A percentile compares a stretch with the other conserved stretches of the same genome.
phyloP scores from a whole-genome alignment of 2,113 vertebrate species.

The Aptenodytes patagonicus region DNA sequence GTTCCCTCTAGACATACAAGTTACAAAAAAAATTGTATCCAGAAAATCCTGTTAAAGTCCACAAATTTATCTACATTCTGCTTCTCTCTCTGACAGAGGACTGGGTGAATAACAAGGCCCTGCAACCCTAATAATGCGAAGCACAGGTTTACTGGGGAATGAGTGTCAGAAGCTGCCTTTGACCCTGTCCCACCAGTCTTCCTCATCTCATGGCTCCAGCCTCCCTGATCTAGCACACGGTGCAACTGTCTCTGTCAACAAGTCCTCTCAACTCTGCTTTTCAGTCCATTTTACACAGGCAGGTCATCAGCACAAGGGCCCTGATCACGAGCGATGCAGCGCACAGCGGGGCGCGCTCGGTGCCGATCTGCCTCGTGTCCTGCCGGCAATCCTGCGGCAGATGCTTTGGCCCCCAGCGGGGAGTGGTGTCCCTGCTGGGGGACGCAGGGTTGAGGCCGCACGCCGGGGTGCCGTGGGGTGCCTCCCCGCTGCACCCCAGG shows the following conservation, averaged over 20 bases:
- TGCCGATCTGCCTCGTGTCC: neutral
- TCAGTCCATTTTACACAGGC: neutral
- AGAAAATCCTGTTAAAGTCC: neutral
- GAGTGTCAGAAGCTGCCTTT: neutral
- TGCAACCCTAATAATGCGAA: neutral
- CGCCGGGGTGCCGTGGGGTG: accelerated
- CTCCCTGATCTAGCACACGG: neutral
- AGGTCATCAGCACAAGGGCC: neutral
- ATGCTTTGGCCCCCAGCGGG: neutral
- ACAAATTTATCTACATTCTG: neutral
- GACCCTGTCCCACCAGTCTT: neutral
- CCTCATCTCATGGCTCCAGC: neutral
- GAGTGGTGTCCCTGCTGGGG: neutral
- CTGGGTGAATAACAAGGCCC: neutral
- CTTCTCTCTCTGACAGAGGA: neutral
- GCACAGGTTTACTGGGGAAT: neutral
- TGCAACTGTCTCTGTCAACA: neutral
- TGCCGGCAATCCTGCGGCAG: accelerated
- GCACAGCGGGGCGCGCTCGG: accelerated
- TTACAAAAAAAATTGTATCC: neutral
- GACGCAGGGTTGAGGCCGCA: neutral
- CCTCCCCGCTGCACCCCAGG: neutral
- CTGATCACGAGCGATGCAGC: accelerated
- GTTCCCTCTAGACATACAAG: neutral
- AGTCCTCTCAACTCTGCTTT: neutral